Evolutionary conservation across 2,113 vertebrate species (phyloP), one percentile per base, ranked within the genome.

Genomic region (Phainopepla nitens): DNA sequence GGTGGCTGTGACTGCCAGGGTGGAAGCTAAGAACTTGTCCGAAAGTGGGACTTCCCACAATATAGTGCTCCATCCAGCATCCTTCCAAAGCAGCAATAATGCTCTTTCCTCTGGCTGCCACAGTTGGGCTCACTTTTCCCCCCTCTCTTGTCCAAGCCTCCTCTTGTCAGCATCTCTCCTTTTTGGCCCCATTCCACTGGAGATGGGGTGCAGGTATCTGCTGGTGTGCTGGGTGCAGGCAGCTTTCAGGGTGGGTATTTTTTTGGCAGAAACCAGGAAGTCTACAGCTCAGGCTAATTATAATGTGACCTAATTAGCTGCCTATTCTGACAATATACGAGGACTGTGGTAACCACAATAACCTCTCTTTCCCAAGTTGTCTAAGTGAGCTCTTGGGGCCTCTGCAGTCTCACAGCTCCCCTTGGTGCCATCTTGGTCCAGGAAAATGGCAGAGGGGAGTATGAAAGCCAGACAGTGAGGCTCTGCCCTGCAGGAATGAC

Each of bases 251-350:
- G 19, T 90, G 42, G 36, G 11, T 82, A 33, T 89, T 94, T 95
- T 87, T 87, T 94, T 69, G 88, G 64, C 49, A 57, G 44, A 75
- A 70, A 53, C 56, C 53, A 60, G 76, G 35, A 90, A 93, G 72
- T 78, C 76, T 93, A 64, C 31, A 68, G 72, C 36, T 96, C 41
- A 71, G 79, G 53, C 80, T 95, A 95, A 93, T 95, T 96, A 92
- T 92, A 92, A 73, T 68, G 51, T 81, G 86, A 89, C 96, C 96
- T 90, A 96, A 93, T 97, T 97, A 95, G 72, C 41, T 96, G 33
- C 49, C 31, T 90, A 17, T 95, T 96, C 76, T 86, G 45, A 75
- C 60, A 53, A 27, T 53, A 56, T 71, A 8, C 42, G 85, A 64
- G 56, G 60, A 80, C 77, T 49, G 21, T 57, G 21, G 27, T 80